Percentiles rank a stretch among this genome's conserved stretches.
Conservation (phyloP, 2,888 invertebrate species). For the Euzophera pinguis region DNA sequence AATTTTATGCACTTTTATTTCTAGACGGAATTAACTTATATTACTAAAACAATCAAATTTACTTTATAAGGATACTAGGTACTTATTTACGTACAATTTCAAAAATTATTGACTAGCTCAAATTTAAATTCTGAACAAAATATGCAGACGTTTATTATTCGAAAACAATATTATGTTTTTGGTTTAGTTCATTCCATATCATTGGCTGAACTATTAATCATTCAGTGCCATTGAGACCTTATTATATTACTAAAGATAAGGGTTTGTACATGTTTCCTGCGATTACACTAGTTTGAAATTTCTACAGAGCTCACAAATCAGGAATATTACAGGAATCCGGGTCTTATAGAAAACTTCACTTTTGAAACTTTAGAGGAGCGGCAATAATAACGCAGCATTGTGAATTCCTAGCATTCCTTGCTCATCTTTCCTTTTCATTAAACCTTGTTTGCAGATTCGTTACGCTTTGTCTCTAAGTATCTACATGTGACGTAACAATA, state of each 20-base stretch:
- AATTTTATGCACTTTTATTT: too few relatives aligned
- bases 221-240: too few relatives aligned
- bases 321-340: constrained; percentile 6
- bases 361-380: background rate
- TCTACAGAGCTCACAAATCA: constrained; percentile 11
- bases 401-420: background rate
- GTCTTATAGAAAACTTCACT: constrained; percentile 15
- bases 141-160: too few relatives aligned
- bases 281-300: constrained; percentile 2
- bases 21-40: background rate
- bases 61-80: too few relatives aligned
- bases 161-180: too few relatives aligned
- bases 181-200: too few relatives aligned
- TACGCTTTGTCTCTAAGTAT: background rate
- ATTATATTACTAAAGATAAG: background rate
- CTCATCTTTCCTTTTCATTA: background rate
- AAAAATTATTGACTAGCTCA: too few relatives aligned
- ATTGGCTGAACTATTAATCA: too few relatives aligned
- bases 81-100: too few relatives aligned
- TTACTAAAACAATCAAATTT: too few relatives aligned
- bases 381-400: background rate
- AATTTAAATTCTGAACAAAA: too few relatives aligned
- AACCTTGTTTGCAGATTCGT: background rate
- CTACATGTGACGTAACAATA: too few relatives aligned
- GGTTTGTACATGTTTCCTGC: background rate